Evolutionary conservation across 1,140 invertebrate genomes (phyloP).

Genomic region (Drosophila teissieri): DNA sequence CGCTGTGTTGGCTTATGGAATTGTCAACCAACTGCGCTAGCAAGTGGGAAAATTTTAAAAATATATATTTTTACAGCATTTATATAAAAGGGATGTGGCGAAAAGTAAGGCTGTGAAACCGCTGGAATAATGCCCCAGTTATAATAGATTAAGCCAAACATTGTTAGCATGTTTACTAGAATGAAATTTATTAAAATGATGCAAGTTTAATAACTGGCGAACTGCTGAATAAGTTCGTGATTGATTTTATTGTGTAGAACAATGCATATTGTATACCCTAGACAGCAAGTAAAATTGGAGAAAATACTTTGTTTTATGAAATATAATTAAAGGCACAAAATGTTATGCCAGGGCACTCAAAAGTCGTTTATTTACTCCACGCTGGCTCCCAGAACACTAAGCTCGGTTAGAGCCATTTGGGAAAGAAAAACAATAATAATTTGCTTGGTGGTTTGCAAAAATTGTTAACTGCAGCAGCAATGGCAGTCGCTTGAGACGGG

Average conservation of each 20-base stretch:
- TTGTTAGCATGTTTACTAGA: too few species aligned
- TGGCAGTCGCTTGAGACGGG: slow-evolving; percentile 60
- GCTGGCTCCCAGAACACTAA: slow-evolving; percentile 4
- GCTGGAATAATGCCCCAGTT: not conserved
- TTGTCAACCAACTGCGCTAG: slow-evolving; percentile 55
- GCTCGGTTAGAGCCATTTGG: slow-evolving; percentile 23
- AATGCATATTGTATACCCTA: too few species aligned
- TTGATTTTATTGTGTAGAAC: too few species aligned
- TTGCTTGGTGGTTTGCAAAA: slow-evolving; percentile 61
- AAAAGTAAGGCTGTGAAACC: not conserved
- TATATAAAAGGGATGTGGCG: not conserved
- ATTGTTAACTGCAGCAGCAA: slow-evolving; percentile 64
- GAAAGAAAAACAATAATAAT: slow-evolving; percentile 64
- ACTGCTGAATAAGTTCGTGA: not conserved
- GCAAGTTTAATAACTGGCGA: too few species aligned
- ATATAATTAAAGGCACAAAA: too few species aligned
- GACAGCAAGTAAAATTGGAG: too few species aligned
- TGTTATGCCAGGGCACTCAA: not conserved
- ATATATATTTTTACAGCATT: not conserved
- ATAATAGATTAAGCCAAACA: too few species aligned
- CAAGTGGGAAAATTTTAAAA: slow-evolving; percentile 31
- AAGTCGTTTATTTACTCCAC: not conserved
- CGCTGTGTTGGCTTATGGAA: slow-evolving; percentile 58
- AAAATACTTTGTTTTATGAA: too few species aligned
- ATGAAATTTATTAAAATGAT: too few species aligned